Conservation (phyloP, 2,113 vertebrate genomes). For the Callipepla squamata region DNA sequence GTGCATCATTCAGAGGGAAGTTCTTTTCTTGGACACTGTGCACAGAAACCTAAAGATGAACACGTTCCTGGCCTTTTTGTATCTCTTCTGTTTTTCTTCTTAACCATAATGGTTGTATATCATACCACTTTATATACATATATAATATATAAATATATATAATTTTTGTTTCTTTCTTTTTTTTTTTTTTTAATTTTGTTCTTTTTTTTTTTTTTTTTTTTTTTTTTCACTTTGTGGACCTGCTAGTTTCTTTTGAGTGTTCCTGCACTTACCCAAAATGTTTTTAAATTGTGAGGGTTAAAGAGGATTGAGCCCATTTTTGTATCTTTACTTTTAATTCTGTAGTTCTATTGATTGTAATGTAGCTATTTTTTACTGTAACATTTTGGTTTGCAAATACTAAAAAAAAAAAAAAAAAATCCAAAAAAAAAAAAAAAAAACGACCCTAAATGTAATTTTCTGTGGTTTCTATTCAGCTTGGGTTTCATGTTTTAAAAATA, state of each 20-base stretch:
- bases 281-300: slow-evolving; percentile 77
- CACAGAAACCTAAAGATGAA: slow-evolving; percentile 56
- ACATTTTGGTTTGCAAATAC: slow-evolving; percentile 83
- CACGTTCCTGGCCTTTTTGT: slow-evolving; percentile 53
- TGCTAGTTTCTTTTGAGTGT: slow-evolving; percentile 61
- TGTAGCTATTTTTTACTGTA: slow-evolving; percentile 84
- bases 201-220: slow-evolving; percentile 44
- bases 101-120: slow-evolving; percentile 68
- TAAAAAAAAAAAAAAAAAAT: slow-evolving; percentile 80
- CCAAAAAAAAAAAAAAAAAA: neutral
- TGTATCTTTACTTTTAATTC: slow-evolving; percentile 72
- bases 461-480: slow-evolving; percentile 94
- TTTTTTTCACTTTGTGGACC: neutral
- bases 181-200: no score
- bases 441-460: slow-evolving; percentile 89
- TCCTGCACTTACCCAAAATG: slow-evolving; percentile 73
- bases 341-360: slow-evolving; percentile 74
- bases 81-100: slow-evolving; percentile 47
- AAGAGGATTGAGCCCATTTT: slow-evolving; percentile 69
- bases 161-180: slow-evolving; percentile 48
- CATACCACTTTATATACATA: slow-evolving; percentile 70
- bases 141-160: slow-evolving; percentile 70
- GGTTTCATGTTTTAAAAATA: slow-evolving; percentile 95
- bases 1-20: slow-evolving; percentile 50
- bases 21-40: slow-evolving; percentile 59